These are phyloP conservation scores for Macrophya alboannulata DNA, from an alignment of 2,888 invertebrate genomes.

Conservation along the genomic window DNA sequence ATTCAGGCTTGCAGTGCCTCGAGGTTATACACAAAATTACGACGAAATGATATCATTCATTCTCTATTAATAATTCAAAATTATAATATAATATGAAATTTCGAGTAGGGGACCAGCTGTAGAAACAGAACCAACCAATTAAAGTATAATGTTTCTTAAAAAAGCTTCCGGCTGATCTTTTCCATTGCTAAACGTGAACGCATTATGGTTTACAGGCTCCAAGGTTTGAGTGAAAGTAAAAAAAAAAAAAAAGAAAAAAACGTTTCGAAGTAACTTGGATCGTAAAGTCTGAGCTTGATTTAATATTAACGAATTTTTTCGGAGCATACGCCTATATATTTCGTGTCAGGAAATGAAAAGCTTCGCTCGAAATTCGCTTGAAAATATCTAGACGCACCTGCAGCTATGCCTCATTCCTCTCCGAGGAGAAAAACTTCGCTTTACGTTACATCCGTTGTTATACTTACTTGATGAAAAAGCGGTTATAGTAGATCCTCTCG, in stretches of 20 bases:
- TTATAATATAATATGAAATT: background rate
- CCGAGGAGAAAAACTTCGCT: too few species aligned
- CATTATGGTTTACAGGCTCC: background rate
- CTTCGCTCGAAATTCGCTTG: background rate
- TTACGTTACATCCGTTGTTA: background rate
- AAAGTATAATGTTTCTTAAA: background rate
- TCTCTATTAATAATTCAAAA: background rate
- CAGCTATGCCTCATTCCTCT: background rate
- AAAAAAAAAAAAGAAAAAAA: too few species aligned
- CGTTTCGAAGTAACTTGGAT: background rate
- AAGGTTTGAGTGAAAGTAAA: background rate
- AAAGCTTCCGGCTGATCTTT: background rate
- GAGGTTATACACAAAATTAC: constrained; percentile 7
- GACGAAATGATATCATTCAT: background rate
- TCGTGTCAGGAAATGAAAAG: too few species aligned
- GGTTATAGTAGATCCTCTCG: background rate
- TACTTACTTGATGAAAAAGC: constrained; percentile 28
- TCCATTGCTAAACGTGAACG: background rate
- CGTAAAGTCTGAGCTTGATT: background rate
- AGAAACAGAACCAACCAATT: background rate
- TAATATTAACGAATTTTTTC: background rate
- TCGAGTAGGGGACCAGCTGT: background rate
- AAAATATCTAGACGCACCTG: constrained; percentile 13
- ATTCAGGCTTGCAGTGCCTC: background rate
- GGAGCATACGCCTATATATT: background rate